A percentile compares a stretch with the other conserved stretches of the same genome.
These are phyloP conservation scores for Danio jaintianensis DNA, from an alignment of 2,797 vertebrate species.

Conservation along the genomic window DNA sequence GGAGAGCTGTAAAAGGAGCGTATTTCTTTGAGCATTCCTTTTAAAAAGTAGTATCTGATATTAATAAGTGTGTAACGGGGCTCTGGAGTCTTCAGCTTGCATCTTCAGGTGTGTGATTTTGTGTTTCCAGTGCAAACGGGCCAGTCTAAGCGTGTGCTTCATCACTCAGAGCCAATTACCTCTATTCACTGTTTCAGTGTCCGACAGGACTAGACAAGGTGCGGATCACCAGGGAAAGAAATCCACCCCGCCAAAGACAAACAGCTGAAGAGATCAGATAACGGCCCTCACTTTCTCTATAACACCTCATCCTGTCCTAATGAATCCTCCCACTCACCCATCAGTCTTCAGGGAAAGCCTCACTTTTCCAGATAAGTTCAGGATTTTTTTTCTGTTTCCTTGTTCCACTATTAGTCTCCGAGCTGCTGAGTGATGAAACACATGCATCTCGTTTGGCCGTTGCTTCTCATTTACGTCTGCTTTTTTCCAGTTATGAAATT, in stretches of 20 bases:
- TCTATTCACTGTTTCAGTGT: constrained; percentile 40
- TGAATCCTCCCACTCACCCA: not conserved
- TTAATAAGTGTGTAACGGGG: not conserved
- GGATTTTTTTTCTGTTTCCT: constrained; percentile 13
- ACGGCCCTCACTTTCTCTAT: not conserved
- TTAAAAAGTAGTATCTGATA: no score
- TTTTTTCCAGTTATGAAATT: constrained; percentile 32
- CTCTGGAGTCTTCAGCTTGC: not conserved
- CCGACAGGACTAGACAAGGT: constrained; percentile 77
- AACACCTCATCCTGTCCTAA: not conserved
- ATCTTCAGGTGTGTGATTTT: constrained; percentile 25
- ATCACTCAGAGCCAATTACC: constrained; percentile 60
- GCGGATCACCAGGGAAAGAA: constrained; percentile 67
- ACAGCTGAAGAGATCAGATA: constrained; percentile 62
- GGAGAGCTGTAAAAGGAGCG: no score
- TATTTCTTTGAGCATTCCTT: no score
- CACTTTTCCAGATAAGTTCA: constrained; percentile 11
- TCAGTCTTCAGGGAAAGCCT: not conserved
- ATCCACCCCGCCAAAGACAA: constrained; percentile 67
- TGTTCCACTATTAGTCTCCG: constrained; percentile 10
- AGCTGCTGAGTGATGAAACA: constrained; percentile 11
- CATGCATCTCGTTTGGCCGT: not conserved
- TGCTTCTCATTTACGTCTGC: not conserved
- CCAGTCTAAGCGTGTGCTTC: constrained; percentile 72
- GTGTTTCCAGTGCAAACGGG: constrained; percentile 48